These are phyloP conservation scores for Toxonevra muliebris DNA, from an alignment of 2,888 invertebrate genomes.

Conservation along the genomic window DNA sequence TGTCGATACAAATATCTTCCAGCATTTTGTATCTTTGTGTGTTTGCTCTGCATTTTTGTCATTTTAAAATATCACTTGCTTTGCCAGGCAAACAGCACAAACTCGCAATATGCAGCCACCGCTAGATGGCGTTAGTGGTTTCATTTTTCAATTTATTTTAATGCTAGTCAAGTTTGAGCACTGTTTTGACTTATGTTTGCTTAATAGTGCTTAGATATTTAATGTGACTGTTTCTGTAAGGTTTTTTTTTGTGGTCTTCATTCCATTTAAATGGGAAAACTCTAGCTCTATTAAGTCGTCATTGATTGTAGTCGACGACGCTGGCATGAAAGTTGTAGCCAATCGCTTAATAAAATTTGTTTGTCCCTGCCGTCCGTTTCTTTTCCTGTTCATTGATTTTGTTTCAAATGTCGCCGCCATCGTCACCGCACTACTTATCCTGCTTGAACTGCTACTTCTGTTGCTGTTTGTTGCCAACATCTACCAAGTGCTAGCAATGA, in stretches of 20 bases:
- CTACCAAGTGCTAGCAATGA: too few species aligned
- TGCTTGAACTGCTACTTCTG: too few species aligned
- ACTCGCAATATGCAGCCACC: not conserved
- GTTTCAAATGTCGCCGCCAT: constrained; percentile 25
- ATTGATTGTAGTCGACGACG: too few species aligned
- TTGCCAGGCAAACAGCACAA: constrained; percentile 9
- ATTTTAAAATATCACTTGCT: constrained; percentile 51
- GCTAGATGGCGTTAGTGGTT: constrained; percentile 33
- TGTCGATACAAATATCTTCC: constrained; percentile 17
- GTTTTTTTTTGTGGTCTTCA: too few species aligned
- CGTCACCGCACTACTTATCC: constrained; percentile 31
- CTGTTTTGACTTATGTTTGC: not conserved
- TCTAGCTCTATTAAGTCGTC: too few species aligned
- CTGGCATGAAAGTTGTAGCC: too few species aligned
- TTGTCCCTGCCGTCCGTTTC: not conserved
- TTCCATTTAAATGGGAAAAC: too few species aligned
- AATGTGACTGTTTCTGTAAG: too few species aligned
- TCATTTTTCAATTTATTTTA: not conserved
- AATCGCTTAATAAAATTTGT: too few species aligned
- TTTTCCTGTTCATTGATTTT: constrained; percentile 19
- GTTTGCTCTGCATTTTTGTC: constrained; percentile 49
- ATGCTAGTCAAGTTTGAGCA: not conserved
- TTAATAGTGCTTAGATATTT: not conserved
- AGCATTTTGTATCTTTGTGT: constrained; percentile 12
- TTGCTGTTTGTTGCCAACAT: too few species aligned